These are phyloP conservation scores for Plodia interpunctella DNA, from an alignment of 1,140 invertebrate genomes.

Conservation along the genomic window DNA sequence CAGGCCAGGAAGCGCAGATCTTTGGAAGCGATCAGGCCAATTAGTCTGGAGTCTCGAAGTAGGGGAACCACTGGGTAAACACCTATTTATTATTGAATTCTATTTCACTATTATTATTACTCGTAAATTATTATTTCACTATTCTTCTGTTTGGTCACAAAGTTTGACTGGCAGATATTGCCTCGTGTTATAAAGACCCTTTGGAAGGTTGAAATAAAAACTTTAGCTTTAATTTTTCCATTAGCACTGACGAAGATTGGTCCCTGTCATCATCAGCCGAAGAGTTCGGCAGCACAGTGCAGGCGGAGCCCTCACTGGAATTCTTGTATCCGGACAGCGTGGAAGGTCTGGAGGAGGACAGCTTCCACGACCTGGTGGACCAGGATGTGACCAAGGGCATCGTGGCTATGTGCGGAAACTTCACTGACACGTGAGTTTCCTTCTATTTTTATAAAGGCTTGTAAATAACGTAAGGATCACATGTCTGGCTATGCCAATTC, in stretches of 20 bases:
- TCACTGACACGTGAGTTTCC: neutral
- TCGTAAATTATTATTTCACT: too few relatives aligned
- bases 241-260: neutral
- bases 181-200: too few relatives aligned
- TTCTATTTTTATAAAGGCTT: neutral
- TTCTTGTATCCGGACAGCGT: slow-evolving; percentile 42
- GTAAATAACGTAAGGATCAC: neutral
- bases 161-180: too few relatives aligned
- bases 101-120: too few relatives aligned
- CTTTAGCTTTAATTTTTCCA: neutral
- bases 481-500: too few relatives aligned
- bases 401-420: slow-evolving; percentile 7
- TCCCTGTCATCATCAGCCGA: slow-evolving; percentile 1
- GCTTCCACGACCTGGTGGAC: slow-evolving; percentile 36
- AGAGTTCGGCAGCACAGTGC: slow-evolving; percentile 23
- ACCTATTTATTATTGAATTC: neutral
- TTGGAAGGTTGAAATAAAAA: too few relatives aligned
- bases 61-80: slow-evolving; percentile 6
- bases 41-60: neutral
- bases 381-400: slow-evolving; percentile 1
- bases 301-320: slow-evolving; percentile 38
- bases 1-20: slow-evolving; percentile 4
- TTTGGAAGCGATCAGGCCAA: neutral
- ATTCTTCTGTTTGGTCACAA: too few relatives aligned
- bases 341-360: slow-evolving; percentile 18